phyloP scores from a whole-genome alignment of 2,888 invertebrate species.

The Parnassius glacialis region DNA sequence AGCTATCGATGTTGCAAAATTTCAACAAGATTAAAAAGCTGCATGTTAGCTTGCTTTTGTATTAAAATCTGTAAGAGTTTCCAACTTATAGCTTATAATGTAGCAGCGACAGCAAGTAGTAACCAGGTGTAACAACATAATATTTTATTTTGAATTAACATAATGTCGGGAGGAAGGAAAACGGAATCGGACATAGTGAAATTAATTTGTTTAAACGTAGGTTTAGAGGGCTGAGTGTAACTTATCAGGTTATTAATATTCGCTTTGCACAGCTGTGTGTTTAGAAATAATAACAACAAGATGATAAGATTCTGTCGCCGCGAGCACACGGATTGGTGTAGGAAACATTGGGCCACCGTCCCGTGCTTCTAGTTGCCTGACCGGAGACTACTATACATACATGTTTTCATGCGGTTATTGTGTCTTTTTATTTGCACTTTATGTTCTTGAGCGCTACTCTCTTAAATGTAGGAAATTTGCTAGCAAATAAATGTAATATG shows the following conservation, averaged over 20 bases:
- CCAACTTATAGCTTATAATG: constrained; percentile 16
- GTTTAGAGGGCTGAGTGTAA: constrained; percentile 27
- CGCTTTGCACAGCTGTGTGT: constrained; percentile 39
- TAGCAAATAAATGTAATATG: constrained; percentile 42
- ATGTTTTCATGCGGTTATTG: constrained; percentile 47
- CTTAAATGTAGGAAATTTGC: constrained; percentile 39
- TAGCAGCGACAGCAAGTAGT: constrained; percentile 24
- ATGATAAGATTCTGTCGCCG: constrained; percentile 56
- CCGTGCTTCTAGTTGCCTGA: constrained; percentile 80
- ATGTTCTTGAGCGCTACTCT: constrained; percentile 64
- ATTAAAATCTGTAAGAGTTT: constrained; percentile 22
- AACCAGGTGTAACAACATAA: constrained; percentile 2
- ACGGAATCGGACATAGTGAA: constrained; percentile 11
- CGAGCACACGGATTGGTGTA: constrained; percentile 61
- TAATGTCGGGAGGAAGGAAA: not conserved
- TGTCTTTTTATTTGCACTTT: constrained; percentile 39
- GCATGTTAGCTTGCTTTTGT: constrained; percentile 28
- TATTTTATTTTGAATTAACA: constrained; percentile 13
- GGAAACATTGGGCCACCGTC: constrained; percentile 58
- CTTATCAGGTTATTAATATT: constrained; percentile 23
- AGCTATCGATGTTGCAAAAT: constrained; percentile 25
- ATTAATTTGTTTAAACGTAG: constrained; percentile 13
- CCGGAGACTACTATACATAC: constrained; percentile 48
- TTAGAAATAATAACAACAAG: constrained; percentile 35
- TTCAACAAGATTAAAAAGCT: constrained; percentile 17